A percentile compares a stretch with the other conserved stretches of the same genome.
These are phyloP conservation scores for Melanotaenia trifasciata DNA, from an alignment of 2,797 vertebrate species.

Conservation along the genomic window DNA sequence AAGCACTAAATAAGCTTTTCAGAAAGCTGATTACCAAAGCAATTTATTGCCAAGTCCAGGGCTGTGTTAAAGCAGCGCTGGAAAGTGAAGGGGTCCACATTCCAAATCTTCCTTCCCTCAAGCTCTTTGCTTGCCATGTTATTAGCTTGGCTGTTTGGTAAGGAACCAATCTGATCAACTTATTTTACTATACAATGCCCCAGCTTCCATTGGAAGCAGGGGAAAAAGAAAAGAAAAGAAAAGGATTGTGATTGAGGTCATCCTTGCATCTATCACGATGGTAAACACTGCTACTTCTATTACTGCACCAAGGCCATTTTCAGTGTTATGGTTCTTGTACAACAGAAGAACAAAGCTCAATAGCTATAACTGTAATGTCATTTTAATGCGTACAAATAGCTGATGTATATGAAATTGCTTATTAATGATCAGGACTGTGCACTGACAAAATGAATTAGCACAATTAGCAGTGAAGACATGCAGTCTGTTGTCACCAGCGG, in stretches of 20 bases:
- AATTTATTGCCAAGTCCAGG: conserved; percentile 87
- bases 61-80: conserved; percentile 73
- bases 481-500: conserved; percentile 1
- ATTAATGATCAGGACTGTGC: conserved; percentile 68
- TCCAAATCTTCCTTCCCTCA: conserved; percentile 84
- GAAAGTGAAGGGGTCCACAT: conserved; percentile 73
- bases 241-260: conserved; percentile 90
- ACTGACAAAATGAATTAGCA: conserved; percentile 13
- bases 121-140: conserved; percentile 86
- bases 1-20: conserved; percentile 89
- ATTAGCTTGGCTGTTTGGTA: conserved; percentile 84
- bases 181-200: conserved; percentile 80
- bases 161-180: conserved; percentile 88
- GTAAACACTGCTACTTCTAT: conserved; percentile 84
- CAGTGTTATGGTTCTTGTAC: conserved; percentile 71
- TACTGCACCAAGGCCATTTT: conserved; percentile 74
- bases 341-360: conserved; percentile 75
- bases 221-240: conserved; percentile 73
- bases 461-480: background rate
- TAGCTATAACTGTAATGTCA: conserved; percentile 82
- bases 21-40: conserved; percentile 89
- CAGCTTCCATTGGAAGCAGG: conserved; percentile 80
- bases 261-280: conserved; percentile 86
- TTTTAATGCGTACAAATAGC: conserved; percentile 74
- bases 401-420: conserved; percentile 75